Evolutionary conservation across 1,140 invertebrate genomes (phyloP).

Genomic region (Epicauta chinensis): DNA sequence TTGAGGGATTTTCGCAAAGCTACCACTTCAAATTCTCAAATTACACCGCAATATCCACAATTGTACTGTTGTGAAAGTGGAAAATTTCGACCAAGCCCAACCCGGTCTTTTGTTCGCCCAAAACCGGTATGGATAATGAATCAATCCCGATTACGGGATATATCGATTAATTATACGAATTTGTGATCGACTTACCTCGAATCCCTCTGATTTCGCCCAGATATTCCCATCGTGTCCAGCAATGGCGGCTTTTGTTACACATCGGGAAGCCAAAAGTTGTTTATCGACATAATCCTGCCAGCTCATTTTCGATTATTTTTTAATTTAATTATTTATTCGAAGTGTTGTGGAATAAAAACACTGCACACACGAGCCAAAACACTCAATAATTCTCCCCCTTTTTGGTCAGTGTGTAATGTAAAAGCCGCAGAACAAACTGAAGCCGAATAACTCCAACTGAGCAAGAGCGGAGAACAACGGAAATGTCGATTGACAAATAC

Average conservation of each 20-base stretch:
- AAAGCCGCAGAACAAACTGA: slow-evolving; percentile 13
- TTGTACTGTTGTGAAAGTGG: not conserved
- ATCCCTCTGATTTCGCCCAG: slow-evolving; percentile 90
- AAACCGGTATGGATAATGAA: too few relatives aligned
- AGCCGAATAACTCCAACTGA: slow-evolving; percentile 26
- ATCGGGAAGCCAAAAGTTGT: slow-evolving; percentile 88
- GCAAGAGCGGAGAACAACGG: slow-evolving; percentile 7
- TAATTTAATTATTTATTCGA: slow-evolving; percentile 16
- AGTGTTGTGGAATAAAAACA: slow-evolving; percentile 26
- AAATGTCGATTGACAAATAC: not conserved
- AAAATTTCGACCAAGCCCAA: slow-evolving; percentile 21
- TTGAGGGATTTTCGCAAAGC: not conserved
- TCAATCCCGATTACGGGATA: too few relatives aligned
- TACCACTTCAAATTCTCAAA: too few relatives aligned
- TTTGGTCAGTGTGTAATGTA: slow-evolving; percentile 8
- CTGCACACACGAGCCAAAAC: slow-evolving; percentile 23
- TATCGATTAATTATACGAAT: not conserved
- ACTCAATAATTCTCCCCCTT: slow-evolving; percentile 17
- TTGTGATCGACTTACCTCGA: slow-evolving; percentile 68
- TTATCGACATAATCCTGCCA: slow-evolving; percentile 98
- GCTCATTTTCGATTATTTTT: slow-evolving; percentile 65
- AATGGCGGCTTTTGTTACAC: slow-evolving; percentile 89
- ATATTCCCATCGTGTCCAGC: slow-evolving; percentile 90
- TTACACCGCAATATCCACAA: too few relatives aligned
- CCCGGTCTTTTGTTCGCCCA: slow-evolving; percentile 21